Evolutionary conservation across 2,113 vertebrate genomes (phyloP).

Genomic region (Pantherophis guttatus): DNA sequence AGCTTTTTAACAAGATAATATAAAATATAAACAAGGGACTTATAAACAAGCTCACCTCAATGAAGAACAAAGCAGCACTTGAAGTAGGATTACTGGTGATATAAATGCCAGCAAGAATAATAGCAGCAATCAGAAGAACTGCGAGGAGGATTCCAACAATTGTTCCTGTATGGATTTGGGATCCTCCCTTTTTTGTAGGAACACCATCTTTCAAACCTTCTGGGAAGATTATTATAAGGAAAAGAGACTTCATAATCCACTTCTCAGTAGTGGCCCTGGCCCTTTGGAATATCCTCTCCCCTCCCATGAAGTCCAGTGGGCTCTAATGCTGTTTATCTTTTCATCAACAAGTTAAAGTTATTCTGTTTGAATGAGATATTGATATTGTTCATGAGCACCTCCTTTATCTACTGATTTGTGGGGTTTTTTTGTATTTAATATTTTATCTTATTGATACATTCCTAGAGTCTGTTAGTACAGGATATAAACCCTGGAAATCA

Average conservation of each 20-base stretch:
- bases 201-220: slow-evolving; percentile 54
- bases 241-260: not conserved
- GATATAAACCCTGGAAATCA: not conserved
- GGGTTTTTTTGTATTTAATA: not conserved
- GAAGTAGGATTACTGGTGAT: slow-evolving; percentile 83
- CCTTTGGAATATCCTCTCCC: not conserved
- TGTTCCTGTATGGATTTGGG: slow-evolving; percentile 79
- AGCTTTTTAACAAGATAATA: not conserved
- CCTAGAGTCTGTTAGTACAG: not conserved
- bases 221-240: not conserved
- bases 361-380: not conserved
- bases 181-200: slow-evolving; percentile 48
- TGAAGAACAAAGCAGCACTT: slow-evolving; percentile 85
- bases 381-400: not conserved
- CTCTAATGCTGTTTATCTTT: not conserved
- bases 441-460: not conserved
- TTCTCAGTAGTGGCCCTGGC: not conserved
- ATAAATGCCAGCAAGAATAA: slow-evolving; percentile 86
- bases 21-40: not conserved
- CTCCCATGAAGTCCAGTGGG: not conserved
- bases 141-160: slow-evolving; percentile 85
- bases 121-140: slow-evolving; percentile 74
- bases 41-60: slow-evolving; percentile 76
- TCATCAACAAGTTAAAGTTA: not conserved
- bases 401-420: not conserved